Conservation (phyloP, 2,888 invertebrate genomes). For the Polydrusus cervinus region DNA sequence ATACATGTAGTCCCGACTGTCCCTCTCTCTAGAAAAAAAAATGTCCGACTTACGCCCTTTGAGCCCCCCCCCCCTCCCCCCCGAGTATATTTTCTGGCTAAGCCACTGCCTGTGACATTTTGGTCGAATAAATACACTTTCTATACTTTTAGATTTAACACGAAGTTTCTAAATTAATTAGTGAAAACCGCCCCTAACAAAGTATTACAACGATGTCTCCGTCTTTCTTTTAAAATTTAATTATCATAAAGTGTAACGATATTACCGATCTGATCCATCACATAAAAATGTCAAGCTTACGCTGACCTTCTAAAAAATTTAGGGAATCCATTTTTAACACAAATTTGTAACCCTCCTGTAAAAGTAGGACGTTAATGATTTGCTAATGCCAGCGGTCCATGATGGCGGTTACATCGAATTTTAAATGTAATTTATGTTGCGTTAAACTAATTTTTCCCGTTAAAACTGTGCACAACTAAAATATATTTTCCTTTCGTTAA, state of each 20-base stretch:
- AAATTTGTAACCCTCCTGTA: constrained; percentile 27
- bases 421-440: constrained; percentile 24
- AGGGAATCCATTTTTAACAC: constrained; percentile 7
- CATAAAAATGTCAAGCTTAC: constrained; percentile 15
- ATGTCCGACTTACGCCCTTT: too few relatives aligned
- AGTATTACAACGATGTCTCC: not conserved
- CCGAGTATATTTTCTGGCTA: too few relatives aligned
- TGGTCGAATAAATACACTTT: too few relatives aligned
- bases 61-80: too few relatives aligned
- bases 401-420: constrained; percentile 5
- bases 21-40: too few relatives aligned
- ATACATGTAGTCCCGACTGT: too few relatives aligned
- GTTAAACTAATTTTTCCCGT: constrained; percentile 15
- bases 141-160: too few relatives aligned
- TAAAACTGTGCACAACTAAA: constrained; percentile 6
- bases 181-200: not conserved
- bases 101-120: too few relatives aligned
- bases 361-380: constrained; percentile 27
- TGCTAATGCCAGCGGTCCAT: constrained; percentile 13
- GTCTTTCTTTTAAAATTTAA: not conserved
- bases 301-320: constrained; percentile 26
- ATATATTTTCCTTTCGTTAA: not conserved
- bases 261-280: constrained; percentile 12
- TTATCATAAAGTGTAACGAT: constrained; percentile 4
- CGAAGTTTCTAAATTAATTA: not conserved